Percentiles rank a stretch among this genome's conserved stretches.
phyloP scores from a whole-genome alignment of 1,140 invertebrate genomes.

The Andricus grossulariae region DNA sequence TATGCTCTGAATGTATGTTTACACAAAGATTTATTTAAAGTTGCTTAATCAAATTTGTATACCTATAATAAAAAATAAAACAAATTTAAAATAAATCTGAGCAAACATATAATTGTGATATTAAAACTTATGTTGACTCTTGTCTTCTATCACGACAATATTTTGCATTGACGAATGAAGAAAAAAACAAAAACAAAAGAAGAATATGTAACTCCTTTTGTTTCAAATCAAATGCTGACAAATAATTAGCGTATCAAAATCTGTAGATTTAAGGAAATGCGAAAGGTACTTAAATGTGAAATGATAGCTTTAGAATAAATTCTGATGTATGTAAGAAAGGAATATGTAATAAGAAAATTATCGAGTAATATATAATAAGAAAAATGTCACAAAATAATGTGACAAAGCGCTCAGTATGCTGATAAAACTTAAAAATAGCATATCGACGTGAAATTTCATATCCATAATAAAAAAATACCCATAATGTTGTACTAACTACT shows the following conservation, averaged over 20 bases:
- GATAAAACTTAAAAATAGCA: slow-evolving; percentile 9
- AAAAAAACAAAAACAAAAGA: slow-evolving; percentile 26
- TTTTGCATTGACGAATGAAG: slow-evolving; percentile 27
- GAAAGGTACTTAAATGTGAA: slow-evolving; percentile 47
- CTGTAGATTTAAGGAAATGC: slow-evolving; percentile 59
- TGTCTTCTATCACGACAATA: slow-evolving; percentile 31
- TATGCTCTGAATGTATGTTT: background rate
- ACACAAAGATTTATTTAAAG: slow-evolving; percentile 6
- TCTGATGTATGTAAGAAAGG: slow-evolving; percentile 8
- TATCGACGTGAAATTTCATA: slow-evolving; percentile 27
- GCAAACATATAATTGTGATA: slow-evolving; percentile 33
- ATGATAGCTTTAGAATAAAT: slow-evolving; percentile 38
- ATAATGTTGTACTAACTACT: background rate
- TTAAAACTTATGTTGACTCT: slow-evolving; percentile 21
- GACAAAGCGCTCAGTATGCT: background rate
- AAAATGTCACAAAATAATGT: background rate
- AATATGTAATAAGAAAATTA: background rate
- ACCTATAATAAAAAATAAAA: slow-evolving; percentile 28
- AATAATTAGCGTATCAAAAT: slow-evolving; percentile 71
- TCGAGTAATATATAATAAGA: background rate
- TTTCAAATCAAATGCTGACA: slow-evolving; percentile 67
- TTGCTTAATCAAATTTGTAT: slow-evolving; percentile 14
- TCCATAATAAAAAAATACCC: background rate
- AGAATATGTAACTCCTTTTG: slow-evolving; percentile 34
- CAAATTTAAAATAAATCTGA: slow-evolving; percentile 22